These are phyloP conservation scores for Agelastica alni DNA, from an alignment of 2,888 invertebrate species.

Conservation along the genomic window DNA sequence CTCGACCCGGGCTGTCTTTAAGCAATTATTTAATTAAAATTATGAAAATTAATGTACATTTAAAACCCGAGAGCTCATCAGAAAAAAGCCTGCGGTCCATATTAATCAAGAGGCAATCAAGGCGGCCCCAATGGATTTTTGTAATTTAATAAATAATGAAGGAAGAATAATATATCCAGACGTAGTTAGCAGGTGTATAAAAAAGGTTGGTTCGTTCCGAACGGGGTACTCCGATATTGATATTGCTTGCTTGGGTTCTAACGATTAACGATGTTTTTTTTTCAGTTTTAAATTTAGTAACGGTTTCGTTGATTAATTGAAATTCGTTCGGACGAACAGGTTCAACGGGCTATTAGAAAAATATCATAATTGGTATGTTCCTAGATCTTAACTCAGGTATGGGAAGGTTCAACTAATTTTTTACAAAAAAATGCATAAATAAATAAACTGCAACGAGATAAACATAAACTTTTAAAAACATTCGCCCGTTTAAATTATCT, in stretches of 20 bases:
- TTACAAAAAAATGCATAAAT: too few relatives aligned
- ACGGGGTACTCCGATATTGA: conserved; percentile 30
- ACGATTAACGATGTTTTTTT: neutral
- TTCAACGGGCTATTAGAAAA: too few relatives aligned
- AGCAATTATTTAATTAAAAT: conserved; percentile 50
- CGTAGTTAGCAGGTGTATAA: conserved; percentile 56
- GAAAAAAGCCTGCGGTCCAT: conserved; percentile 51
- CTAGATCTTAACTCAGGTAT: too few relatives aligned
- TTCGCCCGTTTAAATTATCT: too few relatives aligned
- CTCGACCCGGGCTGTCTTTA: too few relatives aligned
- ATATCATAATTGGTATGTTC: too few relatives aligned
- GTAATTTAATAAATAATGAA: conserved; percentile 58
- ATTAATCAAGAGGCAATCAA: conserved; percentile 57
- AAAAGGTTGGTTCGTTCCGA: conserved; percentile 51
- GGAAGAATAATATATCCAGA: conserved; percentile 54
- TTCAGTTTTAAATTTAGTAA: conserved; percentile 4
- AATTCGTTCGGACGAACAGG: neutral
- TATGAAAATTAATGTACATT: conserved; percentile 54
- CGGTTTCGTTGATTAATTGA: conserved; percentile 17
- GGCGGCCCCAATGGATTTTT: conserved; percentile 54
- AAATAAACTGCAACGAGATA: too few relatives aligned
- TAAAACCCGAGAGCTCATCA: conserved; percentile 57
- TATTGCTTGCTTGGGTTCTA: conserved; percentile 10
- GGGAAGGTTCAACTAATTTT: too few relatives aligned
- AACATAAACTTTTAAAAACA: too few relatives aligned